A percentile compares a stretch with the other conserved stretches of the same genome.
These are phyloP conservation scores for Lathronympha strigana DNA, from an alignment of 2,888 invertebrate genomes.

Conservation along the genomic window DNA sequence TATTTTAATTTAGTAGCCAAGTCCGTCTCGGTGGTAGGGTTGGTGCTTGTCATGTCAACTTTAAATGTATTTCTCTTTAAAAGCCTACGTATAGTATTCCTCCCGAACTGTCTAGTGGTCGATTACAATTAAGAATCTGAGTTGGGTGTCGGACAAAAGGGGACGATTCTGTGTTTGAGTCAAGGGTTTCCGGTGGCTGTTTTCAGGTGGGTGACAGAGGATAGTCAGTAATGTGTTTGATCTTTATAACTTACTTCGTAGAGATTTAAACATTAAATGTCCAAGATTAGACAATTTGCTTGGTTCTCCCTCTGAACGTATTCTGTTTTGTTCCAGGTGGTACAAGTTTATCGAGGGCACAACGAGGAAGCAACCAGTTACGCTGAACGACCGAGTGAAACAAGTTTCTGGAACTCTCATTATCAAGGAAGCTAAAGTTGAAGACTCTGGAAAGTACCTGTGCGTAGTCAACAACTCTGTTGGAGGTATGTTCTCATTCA, in stretches of 20 bases:
- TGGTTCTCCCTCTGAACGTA: conserved; percentile 55
- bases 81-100: conserved; percentile 88
- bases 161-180: conserved; percentile 87
- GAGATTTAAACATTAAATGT: conserved; percentile 33
- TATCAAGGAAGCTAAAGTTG: conserved; percentile 94
- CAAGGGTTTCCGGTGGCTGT: conserved; percentile 90
- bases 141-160: conserved; percentile 60
- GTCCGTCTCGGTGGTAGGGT: conserved; percentile 42
- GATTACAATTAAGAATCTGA: conserved; percentile 82
- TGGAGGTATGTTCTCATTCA: conserved; percentile 83
- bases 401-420: conserved; percentile 97
- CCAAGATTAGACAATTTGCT: conserved; percentile 6
- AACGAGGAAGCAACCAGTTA: conserved; percentile 94
- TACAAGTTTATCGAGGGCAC: conserved; percentile 96
- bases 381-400: conserved; percentile 93
- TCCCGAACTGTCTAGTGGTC: conserved; percentile 85
- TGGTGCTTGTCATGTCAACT: conserved; percentile 46
- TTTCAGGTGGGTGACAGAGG: conserved; percentile 86
- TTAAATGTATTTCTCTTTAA: conserved; percentile 66
- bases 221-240: conserved; percentile 20
- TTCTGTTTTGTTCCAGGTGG: conserved; percentile 91
- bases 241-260: conserved; percentile 26
- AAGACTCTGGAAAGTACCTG: conserved; percentile 96
- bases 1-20: conserved; percentile 30
- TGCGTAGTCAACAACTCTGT: conserved; percentile 98